Conservation (phyloP, 2,888 invertebrate genomes). For the Amblyteles armatorius region DNA sequence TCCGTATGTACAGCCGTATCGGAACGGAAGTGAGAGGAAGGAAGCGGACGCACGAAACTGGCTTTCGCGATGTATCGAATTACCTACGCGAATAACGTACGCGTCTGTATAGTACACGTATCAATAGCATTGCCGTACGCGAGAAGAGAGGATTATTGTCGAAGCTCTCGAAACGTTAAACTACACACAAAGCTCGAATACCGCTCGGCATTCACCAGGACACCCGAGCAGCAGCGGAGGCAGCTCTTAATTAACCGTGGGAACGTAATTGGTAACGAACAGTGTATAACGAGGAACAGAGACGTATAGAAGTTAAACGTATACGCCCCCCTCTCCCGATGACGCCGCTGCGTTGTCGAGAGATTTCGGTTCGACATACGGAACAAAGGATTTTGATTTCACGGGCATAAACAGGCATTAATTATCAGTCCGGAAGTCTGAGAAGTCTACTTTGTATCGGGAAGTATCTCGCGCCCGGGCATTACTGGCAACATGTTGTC, state of each 20-base stretch:
- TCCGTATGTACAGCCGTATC: neutral
- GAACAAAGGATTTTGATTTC: slow-evolving; percentile 71
- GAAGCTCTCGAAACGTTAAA: slow-evolving; percentile 39
- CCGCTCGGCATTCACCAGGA: slow-evolving; percentile 34
- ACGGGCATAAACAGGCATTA: slow-evolving; percentile 58
- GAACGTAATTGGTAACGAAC: slow-evolving; percentile 61
- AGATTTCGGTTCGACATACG: slow-evolving; percentile 31
- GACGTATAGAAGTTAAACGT: slow-evolving; percentile 22
- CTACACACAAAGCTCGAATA: neutral
- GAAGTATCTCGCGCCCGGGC: neutral
- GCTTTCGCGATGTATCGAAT: slow-evolving; percentile 29
- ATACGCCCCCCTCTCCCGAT: neutral
- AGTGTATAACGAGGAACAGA: slow-evolving; percentile 41
- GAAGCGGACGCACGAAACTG: slow-evolving; percentile 13
- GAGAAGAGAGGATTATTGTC: slow-evolving; percentile 14
- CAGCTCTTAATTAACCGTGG: slow-evolving; percentile 66
- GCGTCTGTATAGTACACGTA: neutral
- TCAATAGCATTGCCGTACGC: neutral
- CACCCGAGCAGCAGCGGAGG: slow-evolving; percentile 26
- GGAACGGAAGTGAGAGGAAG: neutral
- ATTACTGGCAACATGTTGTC: neutral
- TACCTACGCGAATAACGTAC: slow-evolving; percentile 10
- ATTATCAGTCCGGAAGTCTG: slow-evolving; percentile 58
- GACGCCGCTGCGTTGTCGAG: slow-evolving; percentile 21
- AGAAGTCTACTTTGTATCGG: neutral